Percentiles rank a stretch among this genome's conserved stretches.
Evolutionary conservation across 2,797 vertebrate genomes (phyloP).

Genomic region (Gadopsis marmoratus): DNA sequence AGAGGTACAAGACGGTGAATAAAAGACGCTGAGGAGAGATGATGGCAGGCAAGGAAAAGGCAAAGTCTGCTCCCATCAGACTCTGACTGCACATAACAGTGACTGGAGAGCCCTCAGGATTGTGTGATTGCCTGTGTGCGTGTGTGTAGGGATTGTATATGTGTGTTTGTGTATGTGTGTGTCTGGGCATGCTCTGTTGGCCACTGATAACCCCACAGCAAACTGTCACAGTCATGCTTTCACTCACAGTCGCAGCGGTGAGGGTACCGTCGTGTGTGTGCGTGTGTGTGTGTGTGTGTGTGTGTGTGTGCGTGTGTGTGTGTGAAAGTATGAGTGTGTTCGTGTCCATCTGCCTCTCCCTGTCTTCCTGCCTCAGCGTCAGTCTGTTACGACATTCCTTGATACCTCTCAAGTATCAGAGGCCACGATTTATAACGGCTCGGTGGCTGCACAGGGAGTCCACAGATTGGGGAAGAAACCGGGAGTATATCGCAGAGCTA

Average conservation of each 20-base stretch:
- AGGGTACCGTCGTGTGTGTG: conserved; percentile 42
- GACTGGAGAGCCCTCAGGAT: conserved; percentile 64
- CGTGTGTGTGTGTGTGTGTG: conserved; percentile 30
- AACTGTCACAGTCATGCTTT: conserved; percentile 80
- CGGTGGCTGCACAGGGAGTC: conserved; percentile 38
- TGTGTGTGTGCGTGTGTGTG: conserved; percentile 20
- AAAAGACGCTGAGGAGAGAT: conserved; percentile 51
- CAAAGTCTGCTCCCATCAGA: conserved; percentile 68
- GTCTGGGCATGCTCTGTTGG: conserved; percentile 74
- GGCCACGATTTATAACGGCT: conserved; percentile 60
- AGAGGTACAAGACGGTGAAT: conserved; percentile 47
- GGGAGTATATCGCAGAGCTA: conserved; percentile 43
- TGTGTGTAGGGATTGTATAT: background rate
- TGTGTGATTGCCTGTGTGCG: conserved; percentile 26
- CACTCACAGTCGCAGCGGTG: conserved; percentile 69
- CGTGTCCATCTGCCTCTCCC: conserved; percentile 68
- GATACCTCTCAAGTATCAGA: conserved; percentile 64
- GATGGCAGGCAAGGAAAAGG: conserved; percentile 60
- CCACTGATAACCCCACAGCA: conserved; percentile 79
- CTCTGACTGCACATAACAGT: conserved; percentile 62
- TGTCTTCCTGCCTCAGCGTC: conserved; percentile 65
- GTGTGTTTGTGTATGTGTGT: conserved; percentile 52
- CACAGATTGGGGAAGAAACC: conserved; percentile 46
- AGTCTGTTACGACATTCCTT: conserved; percentile 50
- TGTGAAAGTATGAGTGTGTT: conserved; percentile 17